A percentile compares a stretch with the other conserved stretches of the same genome.
These are phyloP conservation scores for Caerostris extrusa DNA, from an alignment of 1,140 invertebrate species.

Conservation along the genomic window DNA sequence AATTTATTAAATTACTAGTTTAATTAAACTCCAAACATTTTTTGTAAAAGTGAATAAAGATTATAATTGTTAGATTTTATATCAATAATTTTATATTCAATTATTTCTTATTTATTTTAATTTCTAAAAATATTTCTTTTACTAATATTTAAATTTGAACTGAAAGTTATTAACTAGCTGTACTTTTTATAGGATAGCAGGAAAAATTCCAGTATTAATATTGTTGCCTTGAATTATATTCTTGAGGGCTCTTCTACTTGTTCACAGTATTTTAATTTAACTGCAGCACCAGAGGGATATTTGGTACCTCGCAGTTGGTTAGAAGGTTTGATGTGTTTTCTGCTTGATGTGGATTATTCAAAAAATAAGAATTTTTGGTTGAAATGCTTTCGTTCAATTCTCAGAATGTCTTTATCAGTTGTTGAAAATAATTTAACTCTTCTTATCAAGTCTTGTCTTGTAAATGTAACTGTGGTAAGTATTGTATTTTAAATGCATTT, in stretches of 20 bases:
- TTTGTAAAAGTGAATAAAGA: not conserved
- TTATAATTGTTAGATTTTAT: not conserved
- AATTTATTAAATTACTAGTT: no score
- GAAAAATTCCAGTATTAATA: not conserved
- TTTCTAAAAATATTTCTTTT: not conserved
- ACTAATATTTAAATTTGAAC: not conserved
- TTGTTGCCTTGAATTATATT: slow-evolving; percentile 1
- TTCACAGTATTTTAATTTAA: slow-evolving; percentile 40
- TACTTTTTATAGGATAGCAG: not conserved
- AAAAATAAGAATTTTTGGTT: slow-evolving; percentile 16
- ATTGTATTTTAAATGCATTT: not conserved
- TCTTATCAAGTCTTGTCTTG: slow-evolving; percentile 32
- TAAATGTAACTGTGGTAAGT: slow-evolving; percentile 56
- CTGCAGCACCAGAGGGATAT: not conserved
- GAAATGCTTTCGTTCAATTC: slow-evolving; percentile 50
- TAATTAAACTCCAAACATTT: no score
- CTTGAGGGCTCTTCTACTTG: slow-evolving; percentile 5
- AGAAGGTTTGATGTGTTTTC: slow-evolving; percentile 24
- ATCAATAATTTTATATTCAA: not conserved
- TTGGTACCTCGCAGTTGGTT: slow-evolving; percentile 48
- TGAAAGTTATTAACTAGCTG: not conserved
- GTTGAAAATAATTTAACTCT: slow-evolving; percentile 35
- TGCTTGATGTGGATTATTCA: slow-evolving; percentile 7
- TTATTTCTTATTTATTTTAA: not conserved
- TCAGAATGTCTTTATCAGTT: slow-evolving; percentile 27